Percentiles rank a stretch among this genome's conserved stretches.
phyloP scores from a whole-genome alignment of 2,888 invertebrate species.

The Watsonalla binaria region DNA sequence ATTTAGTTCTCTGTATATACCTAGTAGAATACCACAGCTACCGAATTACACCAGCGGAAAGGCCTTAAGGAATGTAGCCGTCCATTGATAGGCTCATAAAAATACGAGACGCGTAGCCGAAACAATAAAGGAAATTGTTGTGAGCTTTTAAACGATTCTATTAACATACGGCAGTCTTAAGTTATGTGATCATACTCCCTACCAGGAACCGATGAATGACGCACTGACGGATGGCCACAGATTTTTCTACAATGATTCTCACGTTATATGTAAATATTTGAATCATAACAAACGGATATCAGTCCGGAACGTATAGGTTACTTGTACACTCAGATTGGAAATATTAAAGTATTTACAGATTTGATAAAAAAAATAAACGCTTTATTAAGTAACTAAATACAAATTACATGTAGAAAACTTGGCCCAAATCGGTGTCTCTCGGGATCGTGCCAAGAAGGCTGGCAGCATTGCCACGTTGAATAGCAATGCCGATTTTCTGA shows the following conservation, averaged over 20 bases:
- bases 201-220: constrained; percentile 51
- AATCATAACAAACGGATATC: constrained; percentile 50
- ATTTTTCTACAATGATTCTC: constrained; percentile 67
- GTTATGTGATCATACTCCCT: constrained; percentile 22
- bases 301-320: constrained; percentile 14
- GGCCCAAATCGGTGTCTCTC: no score
- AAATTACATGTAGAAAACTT: no score
- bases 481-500: no score
- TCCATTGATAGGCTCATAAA: background rate
- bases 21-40: no score
- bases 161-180: constrained; percentile 4
- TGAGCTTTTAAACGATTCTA: constrained; percentile 2
- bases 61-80: background rate
- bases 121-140: constrained; percentile 1
- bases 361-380: no score
- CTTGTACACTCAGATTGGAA: constrained; percentile 15
- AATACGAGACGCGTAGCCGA: background rate
- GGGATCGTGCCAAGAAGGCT: no score
- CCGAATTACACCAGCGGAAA: no score
- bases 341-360: background rate
- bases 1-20: no score
- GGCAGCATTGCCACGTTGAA: no score
- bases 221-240: constrained; percentile 61
- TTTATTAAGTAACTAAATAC: no score
- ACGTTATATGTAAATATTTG: constrained; percentile 57